Conservation (phyloP, 2,888 invertebrate species). For the Melolontha melolontha region DNA sequence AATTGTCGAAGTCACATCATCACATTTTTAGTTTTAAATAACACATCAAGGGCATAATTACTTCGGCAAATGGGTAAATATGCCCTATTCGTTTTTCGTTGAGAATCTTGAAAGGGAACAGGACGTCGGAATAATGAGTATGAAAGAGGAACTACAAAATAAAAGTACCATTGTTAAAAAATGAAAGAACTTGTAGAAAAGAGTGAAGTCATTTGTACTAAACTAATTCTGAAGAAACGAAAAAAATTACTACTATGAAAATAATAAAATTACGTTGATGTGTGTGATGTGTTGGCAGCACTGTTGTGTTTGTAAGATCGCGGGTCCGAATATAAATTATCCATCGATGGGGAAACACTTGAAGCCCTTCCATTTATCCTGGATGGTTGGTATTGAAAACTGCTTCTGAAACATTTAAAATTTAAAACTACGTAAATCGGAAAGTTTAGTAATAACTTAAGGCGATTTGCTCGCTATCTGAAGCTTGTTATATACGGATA, state of each 20-base stretch:
- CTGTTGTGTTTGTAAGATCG: constrained; percentile 33
- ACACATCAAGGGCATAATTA: no score
- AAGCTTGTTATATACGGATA: no score
- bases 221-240: constrained; percentile 1
- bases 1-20: constrained; percentile 7
- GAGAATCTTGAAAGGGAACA: no score
- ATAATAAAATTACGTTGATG: constrained; percentile 33
- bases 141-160: background rate
- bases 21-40: background rate
- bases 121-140: background rate
- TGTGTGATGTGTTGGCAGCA: constrained; percentile 30
- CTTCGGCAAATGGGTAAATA: no score
- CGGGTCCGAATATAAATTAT: constrained; percentile 37
- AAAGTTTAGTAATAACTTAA: background rate
- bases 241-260: background rate
- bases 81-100: no score
- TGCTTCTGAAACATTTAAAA: constrained; percentile 40
- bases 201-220: constrained; percentile 23
- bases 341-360: constrained; percentile 43
- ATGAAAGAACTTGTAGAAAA: background rate
- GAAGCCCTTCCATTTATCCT: constrained; percentile 42
- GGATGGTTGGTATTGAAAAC: constrained; percentile 45
- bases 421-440: background rate
- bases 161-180: background rate
- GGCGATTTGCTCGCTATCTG: no score